These are phyloP conservation scores for Albula glossodonta DNA, from an alignment of 2,113 vertebrate genomes.

Conservation along the genomic window DNA sequence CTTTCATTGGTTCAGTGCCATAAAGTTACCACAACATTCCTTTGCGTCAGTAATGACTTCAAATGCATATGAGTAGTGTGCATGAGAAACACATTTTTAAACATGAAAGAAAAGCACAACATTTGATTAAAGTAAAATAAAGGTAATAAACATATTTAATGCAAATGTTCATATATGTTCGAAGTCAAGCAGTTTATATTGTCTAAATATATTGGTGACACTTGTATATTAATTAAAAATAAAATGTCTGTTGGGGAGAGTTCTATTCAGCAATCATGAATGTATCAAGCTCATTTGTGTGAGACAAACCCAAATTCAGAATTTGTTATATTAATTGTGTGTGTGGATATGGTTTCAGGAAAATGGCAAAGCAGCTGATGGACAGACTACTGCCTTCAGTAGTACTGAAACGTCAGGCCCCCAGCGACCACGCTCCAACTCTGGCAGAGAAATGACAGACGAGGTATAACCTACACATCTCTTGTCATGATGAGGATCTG, in stretches of 20 bases:
- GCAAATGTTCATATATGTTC: neutral
- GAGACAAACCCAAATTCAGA: neutral
- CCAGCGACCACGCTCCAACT: conserved; percentile 93
- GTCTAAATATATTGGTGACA: neutral
- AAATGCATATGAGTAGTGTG: neutral
- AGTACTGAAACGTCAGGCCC: conserved; percentile 80
- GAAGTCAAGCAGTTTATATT: neutral
- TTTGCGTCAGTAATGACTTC: neutral
- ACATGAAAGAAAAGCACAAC: too few relatives aligned
- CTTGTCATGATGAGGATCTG: neutral
- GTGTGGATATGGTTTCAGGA: conserved; percentile 72
- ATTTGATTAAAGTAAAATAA: neutral
- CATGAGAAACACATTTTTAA: neutral
- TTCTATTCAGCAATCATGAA: too few relatives aligned
- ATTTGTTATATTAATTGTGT: neutral
- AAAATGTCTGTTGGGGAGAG: neutral
- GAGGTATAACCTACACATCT: conserved; percentile 74
- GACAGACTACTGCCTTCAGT: conserved; percentile 62
- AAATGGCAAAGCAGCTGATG: conserved; percentile 80
- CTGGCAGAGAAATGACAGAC: conserved; percentile 95
- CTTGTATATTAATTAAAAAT: too few relatives aligned
- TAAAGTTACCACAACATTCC: neutral
- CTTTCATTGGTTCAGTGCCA: neutral
- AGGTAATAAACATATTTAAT: neutral
- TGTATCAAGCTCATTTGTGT: neutral